phyloP scores from a whole-genome alignment of 2,797 vertebrate genomes.

The Simalia tracyae region DNA sequence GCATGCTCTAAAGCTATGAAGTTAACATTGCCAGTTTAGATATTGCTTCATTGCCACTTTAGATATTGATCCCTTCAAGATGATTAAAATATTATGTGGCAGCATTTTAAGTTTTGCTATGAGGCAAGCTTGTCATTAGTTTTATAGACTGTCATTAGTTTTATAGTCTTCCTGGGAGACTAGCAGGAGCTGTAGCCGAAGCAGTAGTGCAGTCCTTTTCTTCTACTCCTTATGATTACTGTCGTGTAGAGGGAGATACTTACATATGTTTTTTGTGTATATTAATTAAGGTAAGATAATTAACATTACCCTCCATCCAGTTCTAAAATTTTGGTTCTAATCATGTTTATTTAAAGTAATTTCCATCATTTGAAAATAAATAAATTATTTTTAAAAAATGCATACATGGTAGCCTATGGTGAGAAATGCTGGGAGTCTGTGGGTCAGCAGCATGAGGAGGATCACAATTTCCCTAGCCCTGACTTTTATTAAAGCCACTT shows the following conservation, averaged over 20 bases:
- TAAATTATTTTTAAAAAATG: too few species aligned
- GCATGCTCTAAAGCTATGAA: too few species aligned
- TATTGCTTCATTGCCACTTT: too few species aligned
- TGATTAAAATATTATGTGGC: not conserved
- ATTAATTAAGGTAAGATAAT: not conserved
- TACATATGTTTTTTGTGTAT: not conserved
- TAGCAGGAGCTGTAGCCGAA: not conserved
- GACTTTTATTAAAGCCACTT: not conserved
- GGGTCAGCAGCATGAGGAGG: too few species aligned
- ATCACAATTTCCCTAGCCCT: too few species aligned
- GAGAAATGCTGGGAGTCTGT: too few species aligned
- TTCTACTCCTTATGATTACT: too few species aligned
- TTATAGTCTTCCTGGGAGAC: not conserved
- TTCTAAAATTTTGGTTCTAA: not conserved
- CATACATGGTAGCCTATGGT: too few species aligned
- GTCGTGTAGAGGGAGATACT: not conserved
- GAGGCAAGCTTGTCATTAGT: too few species aligned
- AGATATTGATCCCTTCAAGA: too few species aligned
- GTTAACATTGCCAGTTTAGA: too few species aligned
- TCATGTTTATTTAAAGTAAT: not conserved
- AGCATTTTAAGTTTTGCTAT: not conserved
- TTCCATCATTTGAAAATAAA: not conserved
- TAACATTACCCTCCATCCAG: not conserved
- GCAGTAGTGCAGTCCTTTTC: not conserved
- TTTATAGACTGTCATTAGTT: not conserved